Conservation (phyloP, 1,140 invertebrate genomes). For the Nymphalis io region DNA sequence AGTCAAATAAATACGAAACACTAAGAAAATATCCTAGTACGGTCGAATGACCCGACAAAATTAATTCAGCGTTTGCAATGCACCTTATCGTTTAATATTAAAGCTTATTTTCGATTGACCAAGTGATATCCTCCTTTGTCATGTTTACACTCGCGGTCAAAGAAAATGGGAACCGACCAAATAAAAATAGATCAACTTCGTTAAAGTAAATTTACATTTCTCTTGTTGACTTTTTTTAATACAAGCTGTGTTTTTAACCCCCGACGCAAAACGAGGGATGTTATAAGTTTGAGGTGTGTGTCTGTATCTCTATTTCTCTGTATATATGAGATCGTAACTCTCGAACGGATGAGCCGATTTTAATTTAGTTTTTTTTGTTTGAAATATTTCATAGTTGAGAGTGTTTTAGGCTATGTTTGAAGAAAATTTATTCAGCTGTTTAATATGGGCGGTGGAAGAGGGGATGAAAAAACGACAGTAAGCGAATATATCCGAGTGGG, state of each 20-base stretch:
- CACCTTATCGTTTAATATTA: conserved; percentile 26
- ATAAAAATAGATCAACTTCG: conserved; percentile 63
- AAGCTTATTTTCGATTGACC: conserved; percentile 28
- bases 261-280: too few species aligned
- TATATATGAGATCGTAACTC: too few species aligned
- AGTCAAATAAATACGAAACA: conserved; percentile 39
- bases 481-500: too few species aligned
- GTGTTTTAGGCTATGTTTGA: too few species aligned
- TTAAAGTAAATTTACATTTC: conserved; percentile 69
- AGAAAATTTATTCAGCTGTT: too few species aligned
- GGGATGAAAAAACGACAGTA: too few species aligned
- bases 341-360: too few species aligned
- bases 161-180: conserved; percentile 48
- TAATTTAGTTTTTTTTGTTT: too few species aligned
- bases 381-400: too few species aligned
- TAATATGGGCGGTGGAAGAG: too few species aligned
- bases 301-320: too few species aligned
- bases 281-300: too few species aligned
- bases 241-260: neutral
- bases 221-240: conserved; percentile 42
- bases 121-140: neutral
- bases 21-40: conserved; percentile 32
- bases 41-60: conserved; percentile 21
- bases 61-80: neutral
- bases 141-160: conserved; percentile 42